A percentile compares a stretch with the other conserved stretches of the same genome.
phyloP scores from a whole-genome alignment of 1,140 invertebrate species.

The Drosophila repletoides region DNA sequence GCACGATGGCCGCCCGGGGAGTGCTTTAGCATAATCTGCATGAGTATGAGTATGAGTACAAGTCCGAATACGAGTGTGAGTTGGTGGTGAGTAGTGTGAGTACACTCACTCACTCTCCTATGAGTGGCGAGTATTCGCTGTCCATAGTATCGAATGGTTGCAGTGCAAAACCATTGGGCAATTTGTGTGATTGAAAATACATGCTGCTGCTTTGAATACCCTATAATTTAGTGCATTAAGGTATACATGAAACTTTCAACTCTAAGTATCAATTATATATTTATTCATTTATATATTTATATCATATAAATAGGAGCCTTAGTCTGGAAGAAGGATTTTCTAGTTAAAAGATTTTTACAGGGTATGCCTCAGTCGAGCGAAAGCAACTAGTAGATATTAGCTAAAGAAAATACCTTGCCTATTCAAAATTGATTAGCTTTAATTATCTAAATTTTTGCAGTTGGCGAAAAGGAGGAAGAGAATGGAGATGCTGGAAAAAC shows the following conservation, averaged over 20 bases:
- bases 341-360: not conserved
- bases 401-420: too few species aligned
- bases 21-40: constrained; percentile 82
- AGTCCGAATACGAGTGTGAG: constrained; percentile 15
- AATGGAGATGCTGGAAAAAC: constrained; percentile 8
- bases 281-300: too few species aligned
- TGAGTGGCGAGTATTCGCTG: constrained; percentile 36
- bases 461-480: constrained; percentile 75
- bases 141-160: constrained; percentile 31
- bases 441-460: constrained; percentile 40
- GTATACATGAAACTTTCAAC: not conserved
- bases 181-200: constrained; percentile 46
- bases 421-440: constrained; percentile 52
- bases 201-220: not conserved
- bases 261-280: too few species aligned
- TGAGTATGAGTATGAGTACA: constrained; percentile 33
- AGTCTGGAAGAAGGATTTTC: too few species aligned
- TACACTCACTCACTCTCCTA: too few species aligned
- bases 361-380: not conserved
- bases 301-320: too few species aligned
- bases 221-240: not conserved
- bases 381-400: too few species aligned
- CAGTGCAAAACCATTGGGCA: constrained; percentile 26
- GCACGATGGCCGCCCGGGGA: constrained; percentile 77
- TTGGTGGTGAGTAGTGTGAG: too few species aligned